Evolutionary conservation across 2,888 invertebrate species (phyloP).

Genomic region (Oxytorus armatus): DNA sequence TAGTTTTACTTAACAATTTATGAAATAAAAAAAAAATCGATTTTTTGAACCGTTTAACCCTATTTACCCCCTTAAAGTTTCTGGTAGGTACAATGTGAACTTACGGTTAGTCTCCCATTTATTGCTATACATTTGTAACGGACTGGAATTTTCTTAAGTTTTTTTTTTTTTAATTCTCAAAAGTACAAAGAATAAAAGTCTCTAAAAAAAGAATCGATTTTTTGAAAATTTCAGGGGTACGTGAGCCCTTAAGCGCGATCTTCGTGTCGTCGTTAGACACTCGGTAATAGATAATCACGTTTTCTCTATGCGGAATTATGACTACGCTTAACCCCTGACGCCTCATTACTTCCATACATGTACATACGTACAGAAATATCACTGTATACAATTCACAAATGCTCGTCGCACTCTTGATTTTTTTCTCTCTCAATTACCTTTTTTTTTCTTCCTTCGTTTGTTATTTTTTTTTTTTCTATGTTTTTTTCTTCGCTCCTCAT

Average conservation of each 20-base stretch:
- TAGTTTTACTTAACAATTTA: no score
- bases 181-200: no score
- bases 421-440: background rate
- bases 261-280: background rate
- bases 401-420: slow-evolving; percentile 12
- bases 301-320: background rate
- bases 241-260: background rate
- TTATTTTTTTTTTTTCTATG: background rate
- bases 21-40: no score
- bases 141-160: no score
- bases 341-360: background rate
- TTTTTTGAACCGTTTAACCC: no score
- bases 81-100: no score
- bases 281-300: slow-evolving; percentile 17
- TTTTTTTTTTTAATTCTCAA: no score
- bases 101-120: no score
- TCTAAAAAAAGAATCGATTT: no score
- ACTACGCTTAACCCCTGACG: slow-evolving; percentile 28
- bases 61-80: no score
- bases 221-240: no score
- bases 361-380: background rate
- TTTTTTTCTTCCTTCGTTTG: background rate
- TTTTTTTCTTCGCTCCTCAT: slow-evolving; percentile 1
- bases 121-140: no score
- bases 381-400: background rate